Conservation (phyloP, 2,113 vertebrate genomes). For the Phrynosoma blainvillii region DNA sequence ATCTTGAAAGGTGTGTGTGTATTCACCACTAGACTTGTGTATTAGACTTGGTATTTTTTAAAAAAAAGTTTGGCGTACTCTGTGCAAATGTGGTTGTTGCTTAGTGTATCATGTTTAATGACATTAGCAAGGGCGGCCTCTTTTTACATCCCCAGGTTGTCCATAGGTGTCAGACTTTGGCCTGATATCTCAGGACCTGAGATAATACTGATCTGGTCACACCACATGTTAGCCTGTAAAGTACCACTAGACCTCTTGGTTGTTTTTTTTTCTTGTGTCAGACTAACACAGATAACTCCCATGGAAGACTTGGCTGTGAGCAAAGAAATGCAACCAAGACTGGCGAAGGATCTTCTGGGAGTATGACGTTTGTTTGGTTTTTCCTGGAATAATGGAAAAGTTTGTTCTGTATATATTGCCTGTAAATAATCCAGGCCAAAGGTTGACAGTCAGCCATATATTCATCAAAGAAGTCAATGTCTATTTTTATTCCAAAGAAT, state of each 20-base stretch:
- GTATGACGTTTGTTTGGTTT: slow-evolving; percentile 15
- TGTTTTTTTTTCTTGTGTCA: neutral
- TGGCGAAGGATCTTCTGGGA: neutral
- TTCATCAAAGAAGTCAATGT: neutral
- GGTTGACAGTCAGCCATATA: neutral
- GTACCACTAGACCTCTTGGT: neutral
- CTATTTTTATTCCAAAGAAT: neutral
- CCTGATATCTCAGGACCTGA: no score
- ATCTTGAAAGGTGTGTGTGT: no score
- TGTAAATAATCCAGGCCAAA: slow-evolving; percentile 24
- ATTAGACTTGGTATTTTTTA: no score
- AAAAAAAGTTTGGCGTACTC: no score
- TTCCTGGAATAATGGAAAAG: slow-evolving; percentile 8
- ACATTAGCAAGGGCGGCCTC: no score
- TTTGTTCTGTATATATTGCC: neutral
- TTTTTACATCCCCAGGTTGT: no score
- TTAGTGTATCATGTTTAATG: no score
- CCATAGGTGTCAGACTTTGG: no score
- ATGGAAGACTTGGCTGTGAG: neutral
- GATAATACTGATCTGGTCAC: no score
- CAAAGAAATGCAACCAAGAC: neutral
- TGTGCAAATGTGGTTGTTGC: no score
- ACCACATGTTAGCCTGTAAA: neutral
- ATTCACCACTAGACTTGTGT: no score
- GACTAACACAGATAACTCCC: neutral